Base-by-base conservation (phyloP, 2,113 vertebrate genomes). In the Oncorhynchus keta region DNA sequence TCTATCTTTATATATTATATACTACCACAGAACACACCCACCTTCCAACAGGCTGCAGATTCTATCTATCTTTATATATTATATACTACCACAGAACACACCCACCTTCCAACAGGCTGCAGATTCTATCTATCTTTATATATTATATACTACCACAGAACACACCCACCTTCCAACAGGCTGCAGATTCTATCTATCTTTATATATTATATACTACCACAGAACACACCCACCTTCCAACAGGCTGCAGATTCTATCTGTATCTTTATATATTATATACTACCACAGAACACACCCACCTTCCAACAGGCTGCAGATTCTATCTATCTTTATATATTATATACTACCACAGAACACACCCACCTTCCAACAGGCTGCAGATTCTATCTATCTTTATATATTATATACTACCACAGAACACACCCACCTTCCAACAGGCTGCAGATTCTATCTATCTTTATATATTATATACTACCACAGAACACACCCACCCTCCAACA, bases 61-160 rank as follows among this genome's bases (percentile, higher is more conserved):
- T 8, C 98, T 61, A 97, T 99, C 86, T 98, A 24, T 99, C 94
- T 96, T 74, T 72, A 87, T 65, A 80, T 2, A 45, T 5, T 55
- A 1, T 55, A 55, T 55, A 18, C 26, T 0, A 61, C 30, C 5
- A 26, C 9, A 6, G 13, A 55, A n/a, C 24, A 55, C 2, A 7
- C 22, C 68, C 76, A 26, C 57, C n/a, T 11, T 32, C 24, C 24
- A 24, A 24, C 24, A 24, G 24, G 24, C 24, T 24, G 7, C 35
- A 39, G 6, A 39, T 39, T 7, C 98, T 61, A 97, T 99, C 86
- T 99, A 24, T 99, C 99, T 96, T 73, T 72, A 86, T 65, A 80
- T 2, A 45, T 4, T 51, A 1, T 51, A 55, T 55, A 18, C 26
- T 0, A 61, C 30, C 5, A 26, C 9, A 6, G 13, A 55, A n/a